phyloP scores from a whole-genome alignment of 1,140 invertebrate species.

The Rhopalosiphum padi region DNA sequence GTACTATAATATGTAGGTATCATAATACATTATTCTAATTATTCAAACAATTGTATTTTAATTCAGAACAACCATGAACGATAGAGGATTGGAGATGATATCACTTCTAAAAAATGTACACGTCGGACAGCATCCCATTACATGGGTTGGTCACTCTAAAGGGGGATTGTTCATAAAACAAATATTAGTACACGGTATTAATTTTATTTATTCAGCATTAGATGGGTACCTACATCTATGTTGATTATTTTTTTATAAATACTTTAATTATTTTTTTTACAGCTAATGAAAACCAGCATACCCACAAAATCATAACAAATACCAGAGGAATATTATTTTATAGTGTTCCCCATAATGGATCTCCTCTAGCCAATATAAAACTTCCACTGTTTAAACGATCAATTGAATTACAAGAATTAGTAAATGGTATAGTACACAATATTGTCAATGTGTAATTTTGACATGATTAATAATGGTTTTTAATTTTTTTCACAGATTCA shows the following conservation, averaged over 20 bases:
- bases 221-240: neutral
- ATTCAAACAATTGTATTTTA: neutral
- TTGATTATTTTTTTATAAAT: neutral
- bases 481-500: conserved; percentile 66
- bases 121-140: conserved; percentile 71
- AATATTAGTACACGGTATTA: conserved; percentile 68
- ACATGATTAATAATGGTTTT: neutral
- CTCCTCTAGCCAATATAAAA: conserved; percentile 72
- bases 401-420: conserved; percentile 71
- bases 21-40: neutral
- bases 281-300: conserved; percentile 62
- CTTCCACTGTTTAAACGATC: conserved; percentile 69
- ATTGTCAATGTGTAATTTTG: neutral
- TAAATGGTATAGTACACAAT: conserved; percentile 67
- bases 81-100: conserved; percentile 73
- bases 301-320: conserved; percentile 61
- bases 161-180: conserved; percentile 77
- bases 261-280: conserved; percentile 56
- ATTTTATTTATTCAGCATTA: neutral
- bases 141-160: conserved; percentile 77
- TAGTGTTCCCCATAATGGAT: conserved; percentile 77
- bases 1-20: neutral
- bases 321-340: conserved; percentile 75
- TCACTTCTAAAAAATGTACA: conserved; percentile 68
- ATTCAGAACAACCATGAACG: conserved; percentile 67